Evolutionary conservation across 2,888 invertebrate species (phyloP).

Genomic region (Gonocerus acuteangulatus): DNA sequence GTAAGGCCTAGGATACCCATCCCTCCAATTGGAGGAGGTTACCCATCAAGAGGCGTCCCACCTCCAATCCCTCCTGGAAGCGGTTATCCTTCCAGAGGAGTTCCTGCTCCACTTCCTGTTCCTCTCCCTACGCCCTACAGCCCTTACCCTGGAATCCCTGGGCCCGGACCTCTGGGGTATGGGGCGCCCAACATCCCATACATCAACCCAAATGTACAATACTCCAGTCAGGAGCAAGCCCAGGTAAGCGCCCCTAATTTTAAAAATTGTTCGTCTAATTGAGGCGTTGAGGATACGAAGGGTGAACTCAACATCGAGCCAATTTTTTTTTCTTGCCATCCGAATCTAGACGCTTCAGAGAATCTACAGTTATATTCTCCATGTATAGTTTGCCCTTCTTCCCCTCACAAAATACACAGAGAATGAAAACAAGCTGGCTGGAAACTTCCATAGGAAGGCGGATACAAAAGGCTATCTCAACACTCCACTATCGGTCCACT

Average conservation of each 20-base stretch:
- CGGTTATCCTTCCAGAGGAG: background rate
- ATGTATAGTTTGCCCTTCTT: too few species aligned
- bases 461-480: too few species aligned
- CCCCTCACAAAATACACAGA: too few species aligned
- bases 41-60: too few species aligned
- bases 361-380: too few species aligned
- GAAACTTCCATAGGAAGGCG: too few species aligned
- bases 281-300: too few species aligned
- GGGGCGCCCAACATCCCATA: slow-evolving; percentile 22
- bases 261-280: background rate
- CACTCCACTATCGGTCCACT: too few species aligned
- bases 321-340: too few species aligned
- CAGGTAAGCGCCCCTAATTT: slow-evolving; percentile 22
- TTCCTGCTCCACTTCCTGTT: background rate
- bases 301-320: too few species aligned
- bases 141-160: background rate
- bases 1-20: background rate
- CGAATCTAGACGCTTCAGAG: too few species aligned
- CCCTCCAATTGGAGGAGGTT: background rate
- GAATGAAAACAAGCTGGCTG: too few species aligned
- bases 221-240: slow-evolving; percentile 23
- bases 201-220: slow-evolving; percentile 34
- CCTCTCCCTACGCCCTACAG: background rate
- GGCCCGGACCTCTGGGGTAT: slow-evolving; percentile 3
- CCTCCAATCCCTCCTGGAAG: background rate